These are phyloP conservation scores for Morpho helenor DNA, from an alignment of 2,888 invertebrate genomes.

Conservation along the genomic window DNA sequence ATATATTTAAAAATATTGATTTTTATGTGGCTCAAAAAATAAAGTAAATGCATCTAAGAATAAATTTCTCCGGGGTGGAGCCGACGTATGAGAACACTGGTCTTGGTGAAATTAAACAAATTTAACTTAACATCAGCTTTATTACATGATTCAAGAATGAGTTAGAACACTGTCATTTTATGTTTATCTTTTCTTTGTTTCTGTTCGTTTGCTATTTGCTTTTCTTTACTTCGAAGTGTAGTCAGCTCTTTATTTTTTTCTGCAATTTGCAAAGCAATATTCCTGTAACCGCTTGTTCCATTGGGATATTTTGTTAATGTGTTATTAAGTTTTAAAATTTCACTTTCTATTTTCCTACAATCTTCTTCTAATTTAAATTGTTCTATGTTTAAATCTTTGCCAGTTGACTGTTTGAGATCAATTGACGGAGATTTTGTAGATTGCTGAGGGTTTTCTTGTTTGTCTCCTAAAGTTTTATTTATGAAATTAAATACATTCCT, in stretches of 20 bases:
- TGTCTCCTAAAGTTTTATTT: constrained; percentile 80
- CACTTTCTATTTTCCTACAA: constrained; percentile 82
- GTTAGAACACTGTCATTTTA: constrained; percentile 87
- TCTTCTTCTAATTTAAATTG: constrained; percentile 86
- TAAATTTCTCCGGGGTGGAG: too few species aligned
- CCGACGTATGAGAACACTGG: too few species aligned
- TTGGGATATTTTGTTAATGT: constrained; percentile 81
- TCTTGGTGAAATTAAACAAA: too few species aligned
- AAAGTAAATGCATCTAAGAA: too few species aligned
- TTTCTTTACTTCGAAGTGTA: constrained; percentile 80
- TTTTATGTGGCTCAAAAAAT: too few species aligned
- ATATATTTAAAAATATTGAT: too few species aligned
- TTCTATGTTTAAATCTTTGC: constrained; percentile 85
- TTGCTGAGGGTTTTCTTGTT: constrained; percentile 33
- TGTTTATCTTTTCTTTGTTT: constrained; percentile 84
- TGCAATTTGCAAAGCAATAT: constrained; percentile 79
- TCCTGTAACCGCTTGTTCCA: constrained; percentile 80
- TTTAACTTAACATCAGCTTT: not conserved
- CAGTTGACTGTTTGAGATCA: constrained; percentile 75
- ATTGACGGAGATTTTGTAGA: constrained; percentile 31
- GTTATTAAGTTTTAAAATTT: constrained; percentile 82
- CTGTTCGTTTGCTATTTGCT: constrained; percentile 84
- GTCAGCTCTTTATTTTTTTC: constrained; percentile 81
- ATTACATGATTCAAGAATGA: not conserved
- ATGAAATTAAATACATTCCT: constrained; percentile 88